phyloP scores from a whole-genome alignment of 2,113 vertebrate genomes.

The Erythrolamprus reginae region DNA sequence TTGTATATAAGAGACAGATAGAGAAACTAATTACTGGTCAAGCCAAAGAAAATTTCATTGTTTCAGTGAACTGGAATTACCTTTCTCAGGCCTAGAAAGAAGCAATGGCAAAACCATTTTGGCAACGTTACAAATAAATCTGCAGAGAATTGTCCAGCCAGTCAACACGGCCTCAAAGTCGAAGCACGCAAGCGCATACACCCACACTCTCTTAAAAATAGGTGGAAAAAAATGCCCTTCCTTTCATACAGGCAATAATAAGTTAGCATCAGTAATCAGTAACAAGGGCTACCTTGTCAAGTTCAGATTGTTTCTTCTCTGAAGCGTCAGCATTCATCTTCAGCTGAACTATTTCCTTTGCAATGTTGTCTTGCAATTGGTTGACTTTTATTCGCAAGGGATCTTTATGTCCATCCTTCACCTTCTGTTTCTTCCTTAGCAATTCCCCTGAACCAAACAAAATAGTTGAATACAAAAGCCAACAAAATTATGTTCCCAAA shows the following conservation, averaged over 20 bases:
- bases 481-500: conserved; percentile 40
- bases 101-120: no score
- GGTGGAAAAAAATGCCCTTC: background rate
- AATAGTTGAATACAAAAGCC: conserved; percentile 33
- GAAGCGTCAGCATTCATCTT: conserved; percentile 80
- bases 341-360: conserved; percentile 84
- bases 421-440: conserved; percentile 88
- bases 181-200: no score
- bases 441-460: conserved; percentile 82
- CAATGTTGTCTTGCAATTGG: conserved; percentile 86
- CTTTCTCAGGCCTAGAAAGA: no score
- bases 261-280: conserved; percentile 32
- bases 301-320: conserved; percentile 87
- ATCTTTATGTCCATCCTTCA: conserved; percentile 96
- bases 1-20: background rate
- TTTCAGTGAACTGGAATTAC: conserved; percentile 56
- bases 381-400: conserved; percentile 89
- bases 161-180: no score
- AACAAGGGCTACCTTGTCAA: conserved; percentile 89
- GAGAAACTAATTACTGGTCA: conserved; percentile 59
- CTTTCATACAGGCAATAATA: conserved; percentile 12
- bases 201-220: no score
- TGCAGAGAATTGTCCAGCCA: no score
- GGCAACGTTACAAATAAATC: no score
- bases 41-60: conserved; percentile 57